Evolutionary conservation across 2,113 vertebrate genomes (phyloP), one percentile per base, ranked within the genome.

Genomic region (Polyodon spathula): DNA sequence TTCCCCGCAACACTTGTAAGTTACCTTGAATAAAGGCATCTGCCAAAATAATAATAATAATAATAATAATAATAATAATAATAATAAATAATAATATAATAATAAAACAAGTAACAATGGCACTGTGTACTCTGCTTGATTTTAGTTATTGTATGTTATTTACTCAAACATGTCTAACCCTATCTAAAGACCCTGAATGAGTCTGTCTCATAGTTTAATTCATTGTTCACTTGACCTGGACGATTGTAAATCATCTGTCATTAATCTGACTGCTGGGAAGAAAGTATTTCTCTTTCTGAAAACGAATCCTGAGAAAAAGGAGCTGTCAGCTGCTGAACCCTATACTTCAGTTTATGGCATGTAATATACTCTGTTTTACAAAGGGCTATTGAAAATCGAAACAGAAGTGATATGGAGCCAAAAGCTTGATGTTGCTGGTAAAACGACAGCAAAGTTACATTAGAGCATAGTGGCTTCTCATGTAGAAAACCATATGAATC

Each of bases 261-360:
- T 79, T 73, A 73, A 66, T 72, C 68, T 69, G 56, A 67, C 51
- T 42, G 7, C 43, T 60, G 66, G 48, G 4, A 50, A 67, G 27
- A 27, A 27, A 60, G 60, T 44, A 6, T 60, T 58, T 63, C 53
- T 61, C 53, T 59, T 41, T 46, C 37, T 6, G 57, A 11, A 56
- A 59, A 59, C 16, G 11, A 46, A 60, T 50, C 14, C 37, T 60
- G 46, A 27, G 37, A 66, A 52, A 12, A 57, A 46, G 8, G 40
- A 39, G 17, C 61, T 46, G 43, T 8, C 48, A 50, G 14, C 12
- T 57, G 41, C 38, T 17, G 43, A 55, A 60, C 44, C 39, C 8
- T 40, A 14, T 9, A 9, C 39, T n/a, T 54, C 4, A 41, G 5
- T 53, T 54, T 54, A 43, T 54, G 54, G 58, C 65, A 56, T 41